phyloP scores from a whole-genome alignment of 2,888 invertebrate species.

The Uropetala carovei region DNA sequence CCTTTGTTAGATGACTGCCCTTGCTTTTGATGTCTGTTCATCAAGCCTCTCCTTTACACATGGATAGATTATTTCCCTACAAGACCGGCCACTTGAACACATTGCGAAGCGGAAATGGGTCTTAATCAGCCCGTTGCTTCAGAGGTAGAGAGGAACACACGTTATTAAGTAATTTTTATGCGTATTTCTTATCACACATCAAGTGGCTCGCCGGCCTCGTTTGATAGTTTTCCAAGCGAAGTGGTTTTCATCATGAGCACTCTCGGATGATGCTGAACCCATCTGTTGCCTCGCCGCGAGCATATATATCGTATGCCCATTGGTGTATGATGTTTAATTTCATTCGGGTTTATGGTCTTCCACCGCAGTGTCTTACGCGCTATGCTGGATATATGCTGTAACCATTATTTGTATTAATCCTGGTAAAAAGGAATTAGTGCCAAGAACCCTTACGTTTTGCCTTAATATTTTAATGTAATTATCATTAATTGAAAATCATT shows the following conservation, averaged over 20 bases:
- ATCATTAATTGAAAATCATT: too few species aligned
- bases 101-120: not conserved
- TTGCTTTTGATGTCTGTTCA: conserved; percentile 41
- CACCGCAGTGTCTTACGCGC: not conserved
- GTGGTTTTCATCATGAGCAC: not conserved
- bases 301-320: not conserved
- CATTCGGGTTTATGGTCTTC: not conserved
- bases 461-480: too few species aligned
- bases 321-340: not conserved
- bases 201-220: not conserved
- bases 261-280: not conserved
- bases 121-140: conserved; percentile 32
- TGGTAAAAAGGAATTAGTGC: not conserved
- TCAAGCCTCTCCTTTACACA: conserved; percentile 40
- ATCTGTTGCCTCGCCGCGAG: conserved; percentile 1
- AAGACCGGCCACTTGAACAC: conserved; percentile 10
- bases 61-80: conserved; percentile 33
- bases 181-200: not conserved
- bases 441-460: not conserved
- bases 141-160: not conserved
- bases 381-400: not conserved
- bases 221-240: conserved; percentile 52
- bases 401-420: not conserved
- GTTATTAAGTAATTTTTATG: not conserved
- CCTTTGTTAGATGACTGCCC: conserved; percentile 48